phyloP scores from a whole-genome alignment of 2,113 vertebrate genomes.

The Saimiri boliviensis region DNA sequence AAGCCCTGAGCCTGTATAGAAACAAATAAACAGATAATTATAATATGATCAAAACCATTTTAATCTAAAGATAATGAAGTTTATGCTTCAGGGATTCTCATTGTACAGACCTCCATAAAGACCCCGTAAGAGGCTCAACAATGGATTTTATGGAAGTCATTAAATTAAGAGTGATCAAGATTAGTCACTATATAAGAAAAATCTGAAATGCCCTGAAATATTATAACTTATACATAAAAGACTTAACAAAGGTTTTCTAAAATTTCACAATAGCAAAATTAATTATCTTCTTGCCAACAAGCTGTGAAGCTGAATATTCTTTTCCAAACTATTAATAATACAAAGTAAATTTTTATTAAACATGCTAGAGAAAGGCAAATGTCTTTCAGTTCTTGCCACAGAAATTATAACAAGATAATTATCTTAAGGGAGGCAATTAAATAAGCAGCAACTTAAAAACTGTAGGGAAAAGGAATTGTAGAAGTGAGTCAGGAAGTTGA shows the following conservation, averaged over 20 bases:
- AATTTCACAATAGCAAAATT: background rate
- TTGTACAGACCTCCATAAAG: background rate
- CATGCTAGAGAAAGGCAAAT: background rate
- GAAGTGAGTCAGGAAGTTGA: background rate
- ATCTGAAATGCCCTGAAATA: background rate
- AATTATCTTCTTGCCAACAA: background rate
- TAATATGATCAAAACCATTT: background rate
- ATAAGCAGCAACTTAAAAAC: background rate
- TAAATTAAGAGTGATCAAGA: background rate
- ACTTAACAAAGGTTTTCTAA: background rate
- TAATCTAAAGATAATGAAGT: background rate
- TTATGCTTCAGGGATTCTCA: background rate
- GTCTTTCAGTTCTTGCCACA: background rate
- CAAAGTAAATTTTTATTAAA: background rate
- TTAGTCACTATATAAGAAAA: background rate
- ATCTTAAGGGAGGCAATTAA: background rate
- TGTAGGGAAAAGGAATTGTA: background rate
- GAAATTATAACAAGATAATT: background rate
- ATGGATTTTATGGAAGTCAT: background rate
- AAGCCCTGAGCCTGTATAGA: background rate
- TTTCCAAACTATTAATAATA: background rate
- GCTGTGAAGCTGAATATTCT: background rate
- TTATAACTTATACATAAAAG: background rate
- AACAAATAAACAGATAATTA: background rate
- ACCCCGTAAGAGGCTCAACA: background rate